These are phyloP conservation scores for Spatulosminthurus flaviceps DNA, from an alignment of 2,888 invertebrate genomes.

Conservation along the genomic window DNA sequence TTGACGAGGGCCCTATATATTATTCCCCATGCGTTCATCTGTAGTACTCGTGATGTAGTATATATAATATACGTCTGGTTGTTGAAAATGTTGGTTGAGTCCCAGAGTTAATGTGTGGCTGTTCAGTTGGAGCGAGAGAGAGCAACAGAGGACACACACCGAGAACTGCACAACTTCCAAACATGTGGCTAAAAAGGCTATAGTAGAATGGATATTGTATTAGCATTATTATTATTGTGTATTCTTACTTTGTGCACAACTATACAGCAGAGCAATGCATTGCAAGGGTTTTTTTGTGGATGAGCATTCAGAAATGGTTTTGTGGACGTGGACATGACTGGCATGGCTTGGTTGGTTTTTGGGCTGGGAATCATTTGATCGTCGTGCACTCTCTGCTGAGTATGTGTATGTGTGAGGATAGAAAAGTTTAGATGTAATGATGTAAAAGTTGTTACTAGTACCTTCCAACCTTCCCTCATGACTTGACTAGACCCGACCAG, in stretches of 20 bases:
- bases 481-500: constrained; percentile 37
- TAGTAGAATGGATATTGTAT: constrained; percentile 28
- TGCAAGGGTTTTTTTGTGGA: constrained; percentile 30
- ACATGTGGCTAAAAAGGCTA: constrained; percentile 30
- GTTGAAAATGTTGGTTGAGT: neutral
- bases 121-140: constrained; percentile 1
- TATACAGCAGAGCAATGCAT: neutral
- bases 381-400: constrained; percentile 4
- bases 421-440: constrained; percentile 22
- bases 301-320: constrained; percentile 25
- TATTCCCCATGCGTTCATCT: constrained; percentile 2
- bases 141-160: constrained; percentile 24
- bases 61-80: neutral
- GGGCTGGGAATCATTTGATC: constrained; percentile 27
- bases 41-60: too few species aligned
- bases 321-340: constrained; percentile 28
- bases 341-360: constrained; percentile 15
- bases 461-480: constrained; percentile 29
- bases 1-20: constrained; percentile 13
- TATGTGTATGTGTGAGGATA: constrained; percentile 19
- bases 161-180: neutral
- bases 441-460: constrained; percentile 30
- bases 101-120: constrained; percentile 5
- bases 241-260: neutral
- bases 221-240: constrained; percentile 3